phyloP scores from a whole-genome alignment of 1,140 invertebrate genomes.

The Schlechtendalia chinensis region DNA sequence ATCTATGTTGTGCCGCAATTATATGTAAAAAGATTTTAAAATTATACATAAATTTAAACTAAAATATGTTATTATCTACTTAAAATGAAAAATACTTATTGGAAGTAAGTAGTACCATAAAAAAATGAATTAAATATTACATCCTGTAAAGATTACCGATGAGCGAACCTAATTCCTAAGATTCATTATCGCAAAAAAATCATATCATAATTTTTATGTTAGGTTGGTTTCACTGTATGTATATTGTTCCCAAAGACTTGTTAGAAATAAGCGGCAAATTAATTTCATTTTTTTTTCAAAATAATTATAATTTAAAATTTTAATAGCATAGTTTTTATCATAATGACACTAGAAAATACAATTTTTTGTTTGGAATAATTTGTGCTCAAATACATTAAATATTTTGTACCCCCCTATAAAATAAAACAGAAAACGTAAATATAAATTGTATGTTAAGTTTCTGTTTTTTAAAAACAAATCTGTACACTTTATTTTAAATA shows the following conservation, averaged over 20 bases:
- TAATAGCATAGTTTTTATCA: too few relatives aligned
- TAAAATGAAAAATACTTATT: slow-evolving; percentile 14
- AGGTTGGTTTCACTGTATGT: slow-evolving; percentile 22
- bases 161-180: slow-evolving; percentile 13
- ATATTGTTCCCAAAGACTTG: not conserved
- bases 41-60: not conserved
- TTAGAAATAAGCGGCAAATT: not conserved
- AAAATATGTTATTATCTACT: slow-evolving; percentile 1
- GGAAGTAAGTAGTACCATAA: slow-evolving; percentile 14
- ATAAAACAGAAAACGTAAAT: not conserved
- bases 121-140: slow-evolving; percentile 27
- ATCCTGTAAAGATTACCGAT: slow-evolving; percentile 19
- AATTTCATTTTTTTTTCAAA: not conserved
- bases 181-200: slow-evolving; percentile 40
- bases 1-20: not conserved
- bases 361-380: too few relatives aligned
- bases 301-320: too few relatives aligned
- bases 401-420: not conserved
- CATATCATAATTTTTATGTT: slow-evolving; percentile 30
- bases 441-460: too few relatives aligned
- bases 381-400: too few relatives aligned
- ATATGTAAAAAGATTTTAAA: not conserved
- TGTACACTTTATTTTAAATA: too few relatives aligned
- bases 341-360: too few relatives aligned
- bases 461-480: too few relatives aligned